phyloP scores from a whole-genome alignment of 2,888 invertebrate genomes.

The Abrostola tripartita region DNA sequence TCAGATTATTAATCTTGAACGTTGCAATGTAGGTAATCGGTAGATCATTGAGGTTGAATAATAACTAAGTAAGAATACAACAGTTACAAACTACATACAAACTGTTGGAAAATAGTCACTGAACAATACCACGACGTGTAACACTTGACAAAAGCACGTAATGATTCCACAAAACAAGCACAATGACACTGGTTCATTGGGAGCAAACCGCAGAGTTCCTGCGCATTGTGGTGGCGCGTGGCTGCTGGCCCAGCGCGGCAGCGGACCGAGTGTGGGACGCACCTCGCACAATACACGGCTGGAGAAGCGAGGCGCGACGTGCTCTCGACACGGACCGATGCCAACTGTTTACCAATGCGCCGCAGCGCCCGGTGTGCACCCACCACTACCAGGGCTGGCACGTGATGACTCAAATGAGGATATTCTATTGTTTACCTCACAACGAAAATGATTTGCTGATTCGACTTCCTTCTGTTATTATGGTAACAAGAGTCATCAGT shows the following conservation, averaged over 20 bases:
- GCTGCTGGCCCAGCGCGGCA: conserved; percentile 21
- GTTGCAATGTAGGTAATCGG: conserved; percentile 42
- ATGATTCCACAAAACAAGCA: conserved; percentile 62
- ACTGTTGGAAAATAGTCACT: conserved; percentile 54
- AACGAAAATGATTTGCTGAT: conserved; percentile 12
- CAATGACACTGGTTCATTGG: conserved; percentile 60
- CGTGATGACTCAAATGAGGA: conserved; percentile 43
- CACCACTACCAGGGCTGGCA: conserved; percentile 65
- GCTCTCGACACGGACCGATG: conserved; percentile 73
- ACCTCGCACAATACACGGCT: conserved; percentile 44
- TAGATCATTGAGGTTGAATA: conserved; percentile 40
- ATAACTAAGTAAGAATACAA: conserved; percentile 22
- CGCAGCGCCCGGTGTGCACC: conserved; percentile 69
- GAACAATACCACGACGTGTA: conserved; percentile 58
- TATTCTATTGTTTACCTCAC: conserved; percentile 39
- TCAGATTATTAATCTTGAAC: conserved; percentile 37
- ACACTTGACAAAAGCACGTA: conserved; percentile 62
- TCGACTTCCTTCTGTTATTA: neutral
- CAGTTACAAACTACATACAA: conserved; percentile 32
- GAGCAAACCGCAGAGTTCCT: conserved; percentile 79
- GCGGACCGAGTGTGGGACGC: conserved; percentile 47
- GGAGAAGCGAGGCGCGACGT: conserved; percentile 63
- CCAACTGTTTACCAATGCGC: conserved; percentile 76
- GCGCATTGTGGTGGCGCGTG: conserved; percentile 71
- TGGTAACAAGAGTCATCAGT: neutral